Conservation (phyloP, 2,113 vertebrate species). For the Motacilla tschutschensis region DNA sequence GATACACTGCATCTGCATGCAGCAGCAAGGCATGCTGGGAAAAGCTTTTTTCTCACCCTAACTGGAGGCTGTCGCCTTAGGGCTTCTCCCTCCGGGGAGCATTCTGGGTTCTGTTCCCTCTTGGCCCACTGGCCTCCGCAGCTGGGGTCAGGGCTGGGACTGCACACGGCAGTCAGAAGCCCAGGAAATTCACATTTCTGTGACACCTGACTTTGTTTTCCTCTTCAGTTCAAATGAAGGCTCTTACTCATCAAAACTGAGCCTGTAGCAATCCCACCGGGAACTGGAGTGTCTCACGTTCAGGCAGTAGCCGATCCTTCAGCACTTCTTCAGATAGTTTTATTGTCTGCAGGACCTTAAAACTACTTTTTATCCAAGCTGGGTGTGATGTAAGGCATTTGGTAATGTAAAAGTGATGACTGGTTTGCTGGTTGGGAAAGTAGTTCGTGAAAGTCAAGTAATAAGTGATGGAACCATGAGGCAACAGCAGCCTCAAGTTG, state of each 20-base stretch:
- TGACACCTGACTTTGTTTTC: background rate
- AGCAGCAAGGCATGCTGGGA: no score
- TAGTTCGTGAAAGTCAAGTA: background rate
- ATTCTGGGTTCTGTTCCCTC: background rate
- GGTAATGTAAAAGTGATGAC: background rate
- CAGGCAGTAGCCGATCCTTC: background rate
- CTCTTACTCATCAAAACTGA: background rate
- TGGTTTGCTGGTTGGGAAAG: background rate
- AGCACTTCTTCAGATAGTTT: background rate
- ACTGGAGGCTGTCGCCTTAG: background rate
- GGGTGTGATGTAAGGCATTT: background rate
- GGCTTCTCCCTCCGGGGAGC: no score
- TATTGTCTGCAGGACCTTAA: background rate
- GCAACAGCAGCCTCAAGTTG: fast-evolving
- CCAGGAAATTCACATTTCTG: background rate
- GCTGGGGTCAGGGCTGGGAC: background rate
- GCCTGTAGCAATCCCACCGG: background rate
- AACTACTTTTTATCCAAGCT: background rate
- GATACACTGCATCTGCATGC: no score
- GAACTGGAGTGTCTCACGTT: background rate
- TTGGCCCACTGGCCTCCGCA: background rate
- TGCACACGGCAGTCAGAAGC: background rate
- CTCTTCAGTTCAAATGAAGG: background rate
- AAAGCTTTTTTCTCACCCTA: background rate
- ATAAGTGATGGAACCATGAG: background rate